Base-by-base conservation (phyloP, 1,140 invertebrate genomes). In the Sminthurides bifidus region DNA sequence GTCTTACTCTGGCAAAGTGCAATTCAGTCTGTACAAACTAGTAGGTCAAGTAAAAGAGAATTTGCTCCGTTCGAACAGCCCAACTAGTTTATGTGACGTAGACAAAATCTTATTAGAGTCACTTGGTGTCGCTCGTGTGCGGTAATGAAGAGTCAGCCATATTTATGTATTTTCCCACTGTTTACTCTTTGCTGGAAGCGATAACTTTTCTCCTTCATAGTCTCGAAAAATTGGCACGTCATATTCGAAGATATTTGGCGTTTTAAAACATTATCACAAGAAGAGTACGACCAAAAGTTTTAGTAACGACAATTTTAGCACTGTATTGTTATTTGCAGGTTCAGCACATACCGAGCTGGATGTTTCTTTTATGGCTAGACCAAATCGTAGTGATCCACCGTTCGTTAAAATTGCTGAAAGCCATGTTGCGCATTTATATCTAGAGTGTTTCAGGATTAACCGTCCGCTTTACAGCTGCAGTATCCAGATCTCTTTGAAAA, bases 301-400 rank as follows among this genome's bases (percentile, higher is more conserved):
- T n/a, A n/a, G n/a, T n/a, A n/a, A n/a, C n/a, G n/a, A n/a, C n/a
- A n/a, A n/a, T n/a, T n/a, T n/a, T n/a, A n/a, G n/a, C n/a, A n/a
- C n/a, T n/a, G n/a, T n/a, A n/a, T n/a, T n/a, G n/a, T n/a, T n/a
- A 37, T 63, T 67, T 46, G 10, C 57, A 75, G 72, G 63, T 63
- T 58, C 43, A 50, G 19, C 65, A 67, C 37, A 69, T 81, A 52
- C 78, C 79, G 12, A 59, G 62, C 45, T 84, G 79, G 80, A 73
- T 77, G 73, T 85, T 84, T 65, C 66, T 86, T 0, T 66, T 70
- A 2, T 86, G 84, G 82, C 74, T 80, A 52, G 75, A 76, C 52
- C 81, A 85, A 68, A 72, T 84, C 49, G 69, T 83, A 37, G 77
- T 80, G 0, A 48, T 41, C 15, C 65, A 65, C n/a, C 73, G 69